Conservation (phyloP, 2,113 vertebrate genomes). For the Lasiurus cinereus region DNA sequence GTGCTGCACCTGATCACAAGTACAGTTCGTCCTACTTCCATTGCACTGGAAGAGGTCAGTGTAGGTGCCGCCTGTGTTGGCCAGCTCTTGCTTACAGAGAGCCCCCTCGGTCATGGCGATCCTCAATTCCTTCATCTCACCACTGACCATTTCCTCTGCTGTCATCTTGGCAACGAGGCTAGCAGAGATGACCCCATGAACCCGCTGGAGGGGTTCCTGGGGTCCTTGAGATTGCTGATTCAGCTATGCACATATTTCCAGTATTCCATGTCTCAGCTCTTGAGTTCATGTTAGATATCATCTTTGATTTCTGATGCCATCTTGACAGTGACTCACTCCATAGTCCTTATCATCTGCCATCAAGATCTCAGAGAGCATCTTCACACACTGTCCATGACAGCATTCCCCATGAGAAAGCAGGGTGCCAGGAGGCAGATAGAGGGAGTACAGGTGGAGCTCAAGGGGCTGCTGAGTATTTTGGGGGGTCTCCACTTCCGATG, state of each 20-base stretch:
- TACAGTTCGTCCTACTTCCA: conserved; percentile 98
- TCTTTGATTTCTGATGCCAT: not conserved
- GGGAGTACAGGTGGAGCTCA: conserved; percentile 87
- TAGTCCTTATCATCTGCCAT: conserved; percentile 83
- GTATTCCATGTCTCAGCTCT: not conserved
- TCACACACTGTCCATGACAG: conserved; percentile 95
- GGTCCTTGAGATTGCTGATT: not conserved
- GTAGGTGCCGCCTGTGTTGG: conserved; percentile 95
- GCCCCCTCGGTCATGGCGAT: conserved; percentile 96
- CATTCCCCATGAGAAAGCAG: conserved; percentile 92
- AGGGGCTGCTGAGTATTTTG: conserved; percentile 90
- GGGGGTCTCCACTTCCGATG: conserved; percentile 86
- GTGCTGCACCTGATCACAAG: conserved; percentile 95
- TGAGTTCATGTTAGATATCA: not conserved
- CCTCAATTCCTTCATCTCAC: conserved; percentile 95
- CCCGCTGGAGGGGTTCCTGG: not conserved
- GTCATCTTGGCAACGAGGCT: not conserved
- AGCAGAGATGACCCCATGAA: not conserved
- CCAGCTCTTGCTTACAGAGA: conserved; percentile 98
- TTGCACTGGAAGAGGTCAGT: conserved; percentile 96
- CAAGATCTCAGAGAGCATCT: conserved; percentile 94
- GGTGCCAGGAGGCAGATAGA: conserved; percentile 85
- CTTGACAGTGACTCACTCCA: not conserved
- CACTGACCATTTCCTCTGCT: conserved; percentile 96
- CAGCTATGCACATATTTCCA: not conserved